These are phyloP conservation scores for Blera fallax DNA, from an alignment of 2,888 invertebrate species.

Conservation along the genomic window DNA sequence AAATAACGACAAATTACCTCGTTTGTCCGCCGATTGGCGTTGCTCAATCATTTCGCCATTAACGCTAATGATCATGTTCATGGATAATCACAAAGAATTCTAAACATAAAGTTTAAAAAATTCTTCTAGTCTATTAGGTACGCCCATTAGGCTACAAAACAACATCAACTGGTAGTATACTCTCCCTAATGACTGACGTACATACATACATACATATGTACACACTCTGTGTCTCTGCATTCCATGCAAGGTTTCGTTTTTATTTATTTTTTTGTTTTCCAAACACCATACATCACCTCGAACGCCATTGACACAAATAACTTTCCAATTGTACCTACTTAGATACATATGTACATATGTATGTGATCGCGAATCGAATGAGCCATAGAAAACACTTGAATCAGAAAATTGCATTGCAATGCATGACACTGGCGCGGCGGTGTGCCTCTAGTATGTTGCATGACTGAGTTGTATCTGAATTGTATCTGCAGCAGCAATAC, in stretches of 20 bases:
- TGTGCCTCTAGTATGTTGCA: conserved; percentile 8
- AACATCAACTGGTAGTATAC: too few relatives aligned
- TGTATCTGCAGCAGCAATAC: conserved; percentile 8
- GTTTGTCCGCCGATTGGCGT: not conserved
- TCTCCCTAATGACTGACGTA: conserved; percentile 61
- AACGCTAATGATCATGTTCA: conserved; percentile 45
- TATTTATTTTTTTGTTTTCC: not conserved
- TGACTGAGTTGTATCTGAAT: conserved; percentile 22
- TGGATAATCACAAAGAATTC: conserved; percentile 48
- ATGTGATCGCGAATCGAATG: conserved; percentile 58
- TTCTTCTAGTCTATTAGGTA: conserved; percentile 52
- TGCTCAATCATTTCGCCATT: conserved; percentile 51
- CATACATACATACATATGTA: too few relatives aligned
- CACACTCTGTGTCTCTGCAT: conserved; percentile 52
- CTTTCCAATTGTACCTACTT: conserved; percentile 68
- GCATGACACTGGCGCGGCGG: conserved; percentile 39
- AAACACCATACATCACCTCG: conserved; percentile 67
- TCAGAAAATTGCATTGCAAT: conserved; percentile 49
- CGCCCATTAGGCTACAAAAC: conserved; percentile 14
- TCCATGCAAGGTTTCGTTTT: conserved; percentile 62
- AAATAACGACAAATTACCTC: too few relatives aligned
- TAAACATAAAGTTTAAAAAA: conserved; percentile 40
- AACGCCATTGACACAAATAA: conserved; percentile 72
- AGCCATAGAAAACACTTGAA: conserved; percentile 60
- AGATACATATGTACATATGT: too few relatives aligned